phyloP scores from a whole-genome alignment of 2,888 invertebrate species.

The Troides oblongomaculatus region DNA sequence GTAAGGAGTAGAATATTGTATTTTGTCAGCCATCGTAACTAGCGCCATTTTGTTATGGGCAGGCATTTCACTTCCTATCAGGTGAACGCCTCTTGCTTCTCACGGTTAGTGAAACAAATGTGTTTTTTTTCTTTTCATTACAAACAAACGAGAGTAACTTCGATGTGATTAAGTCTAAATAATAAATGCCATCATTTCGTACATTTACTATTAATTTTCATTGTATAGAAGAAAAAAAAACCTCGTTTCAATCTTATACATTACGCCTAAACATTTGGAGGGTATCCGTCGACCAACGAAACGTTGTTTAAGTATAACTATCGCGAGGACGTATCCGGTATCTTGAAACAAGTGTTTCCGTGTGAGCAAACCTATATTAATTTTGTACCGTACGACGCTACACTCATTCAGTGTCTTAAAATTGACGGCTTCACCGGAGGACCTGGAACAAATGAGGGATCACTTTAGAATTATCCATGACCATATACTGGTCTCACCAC shows the following conservation, averaged over 20 bases:
- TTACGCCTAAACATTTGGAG: constrained; percentile 46
- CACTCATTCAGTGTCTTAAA: constrained; percentile 52
- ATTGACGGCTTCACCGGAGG: constrained; percentile 57
- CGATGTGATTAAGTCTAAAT: constrained; percentile 29
- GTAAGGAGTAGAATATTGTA: constrained; percentile 1
- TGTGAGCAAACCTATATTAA: constrained; percentile 51
- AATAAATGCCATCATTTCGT: constrained; percentile 19
- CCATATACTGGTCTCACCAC: no score
- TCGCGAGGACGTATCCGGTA: constrained; percentile 62
- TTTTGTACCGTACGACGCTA: constrained; percentile 16
- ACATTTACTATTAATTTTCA: constrained; percentile 3
- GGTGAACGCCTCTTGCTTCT: background rate
- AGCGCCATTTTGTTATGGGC: no score
- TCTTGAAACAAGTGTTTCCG: constrained; percentile 50
- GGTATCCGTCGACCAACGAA: constrained; percentile 45
- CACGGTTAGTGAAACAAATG: background rate
- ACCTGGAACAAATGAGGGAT: constrained; percentile 43
- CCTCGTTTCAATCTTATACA: constrained; percentile 1
- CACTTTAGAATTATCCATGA: background rate
- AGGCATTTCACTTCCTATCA: no score
- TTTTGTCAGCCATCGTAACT: no score
- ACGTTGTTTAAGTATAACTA: constrained; percentile 45
- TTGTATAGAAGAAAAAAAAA: constrained; percentile 5
- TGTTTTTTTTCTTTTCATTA: background rate
- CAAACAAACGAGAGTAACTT: constrained; percentile 30